Conservation (phyloP, 2,888 invertebrate species). For the Scrobipalpa atriplicella region DNA sequence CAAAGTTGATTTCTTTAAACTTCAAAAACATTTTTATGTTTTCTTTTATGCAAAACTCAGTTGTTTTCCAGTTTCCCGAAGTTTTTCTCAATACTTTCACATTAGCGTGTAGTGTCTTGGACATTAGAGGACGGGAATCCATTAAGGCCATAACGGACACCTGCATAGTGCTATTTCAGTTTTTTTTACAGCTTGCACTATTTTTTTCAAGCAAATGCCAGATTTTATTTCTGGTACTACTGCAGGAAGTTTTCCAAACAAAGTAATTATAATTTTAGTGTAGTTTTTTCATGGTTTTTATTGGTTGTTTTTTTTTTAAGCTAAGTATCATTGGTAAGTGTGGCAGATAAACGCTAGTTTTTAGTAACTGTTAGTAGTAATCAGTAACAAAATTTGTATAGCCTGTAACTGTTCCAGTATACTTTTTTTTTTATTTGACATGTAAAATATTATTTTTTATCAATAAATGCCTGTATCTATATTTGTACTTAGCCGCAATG, state of each 20-base stretch:
- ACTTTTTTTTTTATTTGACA: too few relatives aligned
- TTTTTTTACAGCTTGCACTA: background rate
- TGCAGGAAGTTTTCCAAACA: background rate
- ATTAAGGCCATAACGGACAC: constrained; percentile 32
- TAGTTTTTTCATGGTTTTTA: too few relatives aligned
- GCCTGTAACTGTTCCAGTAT: too few relatives aligned
- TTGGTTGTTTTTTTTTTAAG: too few relatives aligned
- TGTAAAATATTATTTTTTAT: too few relatives aligned
- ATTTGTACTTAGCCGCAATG: too few relatives aligned
- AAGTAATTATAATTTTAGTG: background rate
- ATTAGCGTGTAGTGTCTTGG: constrained; percentile 1
- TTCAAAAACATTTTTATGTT: background rate
- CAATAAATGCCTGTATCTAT: too few relatives aligned
- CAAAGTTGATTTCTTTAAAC: background rate
- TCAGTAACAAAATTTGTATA: too few relatives aligned
- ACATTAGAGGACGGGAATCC: constrained; percentile 28
- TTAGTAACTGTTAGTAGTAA: too few relatives aligned
- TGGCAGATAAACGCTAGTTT: too few relatives aligned
- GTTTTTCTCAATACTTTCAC: constrained; percentile 11
- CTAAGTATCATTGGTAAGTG: too few relatives aligned
- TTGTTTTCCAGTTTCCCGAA: background rate
- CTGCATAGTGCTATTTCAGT: constrained; percentile 23
- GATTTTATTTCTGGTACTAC: background rate
- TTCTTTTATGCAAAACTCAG: background rate
- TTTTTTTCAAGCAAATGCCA: background rate